Base-by-base conservation (phyloP, 2,888 invertebrate species). In the Ophion obscuratus region DNA sequence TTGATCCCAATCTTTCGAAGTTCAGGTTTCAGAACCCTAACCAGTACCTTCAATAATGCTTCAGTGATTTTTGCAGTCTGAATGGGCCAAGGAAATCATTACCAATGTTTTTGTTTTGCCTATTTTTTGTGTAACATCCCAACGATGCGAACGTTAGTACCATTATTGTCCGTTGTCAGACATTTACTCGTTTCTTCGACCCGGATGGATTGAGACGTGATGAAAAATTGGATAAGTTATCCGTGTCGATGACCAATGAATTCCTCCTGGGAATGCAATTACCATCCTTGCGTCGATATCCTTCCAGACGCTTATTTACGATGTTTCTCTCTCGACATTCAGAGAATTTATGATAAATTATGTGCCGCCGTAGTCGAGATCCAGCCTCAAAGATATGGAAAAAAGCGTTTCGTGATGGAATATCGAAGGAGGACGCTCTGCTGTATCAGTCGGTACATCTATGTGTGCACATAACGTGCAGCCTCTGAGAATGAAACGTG, bases 291-390 rank as follows among this genome's bases (percentile, higher is more conserved):
- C 24, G 4, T 62, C 27, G 9, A 62, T 31, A 71, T 59, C n/a
- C 17, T 10, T 20, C 74, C 44, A 75, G 24, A 44, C 44, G n/a
- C 76, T 66, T 14, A 2, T 64, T 31, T 31, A n/a, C 66, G n/a
- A 76, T n/a, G 64, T 40, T n/a, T 53, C 17, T 27, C 57, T n/a
- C 66, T 57, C 14, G 17, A 57, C 17, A 70, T 62, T 9, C 47
- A 70, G n/a, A 68, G 68, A 71, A 79, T 79, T 79, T 71, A 31
- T 61, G 70, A 79, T 62, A 57, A 47, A 71, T 79, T 61, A 61
- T 47, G 47, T 17, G 62, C 62, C 20, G 71, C 14, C 61, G 78
- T 31, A 17, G 11, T 47, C 20, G 36, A 44, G 59, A 57, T 59
- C 40, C 20, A 36, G 67, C 24, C 24, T 59, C 71, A 31, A 31